Conservation (phyloP, 1,140 invertebrate species). For the Drosophila miranda region DNA sequence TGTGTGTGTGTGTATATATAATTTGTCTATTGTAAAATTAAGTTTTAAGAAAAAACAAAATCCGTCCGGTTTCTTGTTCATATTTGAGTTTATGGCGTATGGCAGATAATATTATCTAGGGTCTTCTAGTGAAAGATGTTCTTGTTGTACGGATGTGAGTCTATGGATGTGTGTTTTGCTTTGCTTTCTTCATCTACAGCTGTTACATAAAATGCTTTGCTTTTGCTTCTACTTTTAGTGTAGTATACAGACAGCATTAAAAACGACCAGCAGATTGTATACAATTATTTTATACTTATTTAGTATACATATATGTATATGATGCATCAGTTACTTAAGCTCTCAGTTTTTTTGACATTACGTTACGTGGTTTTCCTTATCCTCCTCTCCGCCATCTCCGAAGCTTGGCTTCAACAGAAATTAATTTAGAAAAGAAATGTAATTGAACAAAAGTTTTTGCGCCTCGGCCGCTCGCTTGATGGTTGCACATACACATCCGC, state of each 20-base stretch:
- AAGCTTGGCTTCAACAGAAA: slow-evolving; percentile 71
- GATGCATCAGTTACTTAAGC: slow-evolving; percentile 65
- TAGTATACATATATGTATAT: slow-evolving; percentile 4
- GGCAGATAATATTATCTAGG: slow-evolving; percentile 39
- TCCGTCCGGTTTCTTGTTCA: slow-evolving; percentile 55
- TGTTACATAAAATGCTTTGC: slow-evolving; percentile 47
- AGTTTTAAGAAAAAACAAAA: slow-evolving; percentile 31
- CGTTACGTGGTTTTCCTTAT: slow-evolving; percentile 29
- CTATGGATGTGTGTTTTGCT: slow-evolving; percentile 21
- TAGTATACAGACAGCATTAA: slow-evolving; percentile 31
- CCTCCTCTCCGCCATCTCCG: slow-evolving; percentile 5
- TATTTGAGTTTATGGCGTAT: slow-evolving; percentile 63
- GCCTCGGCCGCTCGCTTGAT: slow-evolving; percentile 5
- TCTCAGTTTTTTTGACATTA: slow-evolving; percentile 46
- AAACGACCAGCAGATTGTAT: slow-evolving; percentile 48
- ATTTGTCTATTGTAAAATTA: slow-evolving; percentile 60
- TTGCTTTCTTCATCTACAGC: slow-evolving; percentile 26
- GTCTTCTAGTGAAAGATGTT: slow-evolving; percentile 14
- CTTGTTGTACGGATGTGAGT: slow-evolving; percentile 11
- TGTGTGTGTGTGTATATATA: slow-evolving; percentile 24
- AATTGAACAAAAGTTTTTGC: slow-evolving; percentile 31
- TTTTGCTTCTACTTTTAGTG: too few species aligned
- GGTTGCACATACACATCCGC: slow-evolving; percentile 10
- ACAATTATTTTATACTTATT: slow-evolving; percentile 25
- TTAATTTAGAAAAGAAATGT: slow-evolving; percentile 55